Percentiles rank a stretch among this genome's conserved stretches.
phyloP scores from a whole-genome alignment of 2,797 vertebrate genomes.

The Cuculus canorus region DNA sequence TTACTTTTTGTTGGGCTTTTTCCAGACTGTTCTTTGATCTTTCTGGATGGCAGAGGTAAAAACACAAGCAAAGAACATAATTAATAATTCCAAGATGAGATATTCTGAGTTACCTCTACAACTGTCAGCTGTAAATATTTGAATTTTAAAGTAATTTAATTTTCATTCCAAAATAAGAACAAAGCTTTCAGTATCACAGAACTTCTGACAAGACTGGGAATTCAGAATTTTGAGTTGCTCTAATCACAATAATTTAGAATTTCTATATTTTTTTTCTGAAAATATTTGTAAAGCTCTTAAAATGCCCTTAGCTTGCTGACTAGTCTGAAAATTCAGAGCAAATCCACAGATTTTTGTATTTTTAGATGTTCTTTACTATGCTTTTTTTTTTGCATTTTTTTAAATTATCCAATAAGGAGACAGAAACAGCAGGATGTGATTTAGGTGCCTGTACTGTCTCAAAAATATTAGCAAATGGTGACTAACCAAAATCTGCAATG shows the following conservation, averaged over 20 bases:
- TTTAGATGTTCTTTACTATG: background rate
- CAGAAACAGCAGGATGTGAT: background rate
- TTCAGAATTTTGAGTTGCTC: background rate
- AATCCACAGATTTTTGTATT: background rate
- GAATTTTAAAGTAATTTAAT: background rate
- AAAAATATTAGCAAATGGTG: background rate
- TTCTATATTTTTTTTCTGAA: background rate
- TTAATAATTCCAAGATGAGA: background rate
- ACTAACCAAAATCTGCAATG: background rate
- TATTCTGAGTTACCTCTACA: background rate
- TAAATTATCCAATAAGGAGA: background rate
- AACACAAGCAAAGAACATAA: background rate
- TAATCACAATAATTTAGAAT: background rate
- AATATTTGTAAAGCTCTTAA: background rate
- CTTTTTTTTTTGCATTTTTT: background rate
- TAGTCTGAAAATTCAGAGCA: background rate
- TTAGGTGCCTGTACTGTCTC: background rate
- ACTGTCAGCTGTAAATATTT: background rate
- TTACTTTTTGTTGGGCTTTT: background rate
- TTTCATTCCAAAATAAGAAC: background rate
- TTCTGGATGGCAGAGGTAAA: background rate
- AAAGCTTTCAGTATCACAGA: background rate
- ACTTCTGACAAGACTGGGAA: background rate
- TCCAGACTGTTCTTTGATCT: background rate
- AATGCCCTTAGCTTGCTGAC: background rate